These are phyloP conservation scores for Enhydra lutris DNA, from an alignment of 2,113 vertebrate species.

Conservation along the genomic window DNA sequence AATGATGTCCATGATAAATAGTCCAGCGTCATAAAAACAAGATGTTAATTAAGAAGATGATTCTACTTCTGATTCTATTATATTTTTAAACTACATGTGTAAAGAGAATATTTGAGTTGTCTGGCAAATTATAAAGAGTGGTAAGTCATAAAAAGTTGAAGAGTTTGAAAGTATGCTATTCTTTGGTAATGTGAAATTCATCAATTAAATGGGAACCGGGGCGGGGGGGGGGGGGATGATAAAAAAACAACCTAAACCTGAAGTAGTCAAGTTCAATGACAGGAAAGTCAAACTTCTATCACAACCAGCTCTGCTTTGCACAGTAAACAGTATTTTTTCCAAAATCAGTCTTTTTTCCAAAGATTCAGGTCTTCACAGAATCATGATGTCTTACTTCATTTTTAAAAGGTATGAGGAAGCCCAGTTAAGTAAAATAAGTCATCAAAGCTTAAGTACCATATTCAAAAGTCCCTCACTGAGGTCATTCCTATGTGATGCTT, in stretches of 20 bases:
- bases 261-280: neutral
- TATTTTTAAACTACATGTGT: neutral
- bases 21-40: neutral
- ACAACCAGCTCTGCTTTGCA: neutral
- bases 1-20: neutral
- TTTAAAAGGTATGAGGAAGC: conserved; percentile 45
- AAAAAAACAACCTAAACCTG: neutral
- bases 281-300: neutral
- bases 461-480: conserved; percentile 61
- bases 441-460: conserved; percentile 51
- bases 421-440: conserved; percentile 34
- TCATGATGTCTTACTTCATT: conserved; percentile 51
- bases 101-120: neutral
- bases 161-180: neutral
- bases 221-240: accelerated
- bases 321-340: neutral
- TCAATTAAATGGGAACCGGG: neutral
- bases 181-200: neutral
- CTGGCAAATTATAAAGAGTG: neutral
- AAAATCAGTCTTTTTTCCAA: neutral
- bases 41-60: neutral
- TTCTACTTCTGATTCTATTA: neutral
- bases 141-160: neutral
- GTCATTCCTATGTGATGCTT: conserved; percentile 68
- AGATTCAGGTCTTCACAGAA: conserved; percentile 39